Percentiles rank a stretch among this genome's conserved stretches.
phyloP scores from a whole-genome alignment of 2,888 invertebrate species.

The Dugesia japonica region DNA sequence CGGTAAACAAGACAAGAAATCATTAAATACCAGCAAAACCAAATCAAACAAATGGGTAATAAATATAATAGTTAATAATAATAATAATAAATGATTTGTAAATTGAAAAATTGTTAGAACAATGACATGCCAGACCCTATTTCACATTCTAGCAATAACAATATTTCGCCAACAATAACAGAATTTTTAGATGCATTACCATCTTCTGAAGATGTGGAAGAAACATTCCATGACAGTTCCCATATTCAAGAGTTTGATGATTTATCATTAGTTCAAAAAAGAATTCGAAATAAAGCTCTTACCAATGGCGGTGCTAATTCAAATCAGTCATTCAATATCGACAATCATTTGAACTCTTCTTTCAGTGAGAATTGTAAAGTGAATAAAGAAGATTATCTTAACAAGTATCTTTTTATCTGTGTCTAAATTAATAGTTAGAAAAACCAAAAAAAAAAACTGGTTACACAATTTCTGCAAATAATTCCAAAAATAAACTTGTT shows the following conservation, averaged over 20 bases:
- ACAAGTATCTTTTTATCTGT: not conserved
- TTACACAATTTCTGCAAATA: too few species aligned
- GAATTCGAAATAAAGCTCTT: too few species aligned
- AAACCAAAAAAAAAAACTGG: too few species aligned
- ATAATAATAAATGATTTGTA: too few species aligned
- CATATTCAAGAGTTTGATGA: not conserved
- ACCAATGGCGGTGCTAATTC: not conserved
- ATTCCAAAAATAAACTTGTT: too few species aligned
- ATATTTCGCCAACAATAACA: not conserved
- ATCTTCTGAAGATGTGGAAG: not conserved
- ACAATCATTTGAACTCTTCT: not conserved
- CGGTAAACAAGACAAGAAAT: not conserved
- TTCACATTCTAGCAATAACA: not conserved
- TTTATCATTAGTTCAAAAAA: not conserved
- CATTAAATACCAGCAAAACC: not conserved
- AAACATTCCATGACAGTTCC: not conserved
- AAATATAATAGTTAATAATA: not conserved
- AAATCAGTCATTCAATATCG: not conserved
- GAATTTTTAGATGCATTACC: not conserved
- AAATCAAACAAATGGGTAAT: slow-evolving; percentile 11
- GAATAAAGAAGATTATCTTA: not conserved
- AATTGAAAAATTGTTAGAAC: too few species aligned
- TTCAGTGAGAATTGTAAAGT: not conserved
- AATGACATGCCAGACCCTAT: not conserved
- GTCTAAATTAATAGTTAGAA: too few species aligned